Percentiles rank a stretch among this genome's conserved stretches.
phyloP scores from a whole-genome alignment of 2,888 invertebrate species.

The Clanis bilineata region DNA sequence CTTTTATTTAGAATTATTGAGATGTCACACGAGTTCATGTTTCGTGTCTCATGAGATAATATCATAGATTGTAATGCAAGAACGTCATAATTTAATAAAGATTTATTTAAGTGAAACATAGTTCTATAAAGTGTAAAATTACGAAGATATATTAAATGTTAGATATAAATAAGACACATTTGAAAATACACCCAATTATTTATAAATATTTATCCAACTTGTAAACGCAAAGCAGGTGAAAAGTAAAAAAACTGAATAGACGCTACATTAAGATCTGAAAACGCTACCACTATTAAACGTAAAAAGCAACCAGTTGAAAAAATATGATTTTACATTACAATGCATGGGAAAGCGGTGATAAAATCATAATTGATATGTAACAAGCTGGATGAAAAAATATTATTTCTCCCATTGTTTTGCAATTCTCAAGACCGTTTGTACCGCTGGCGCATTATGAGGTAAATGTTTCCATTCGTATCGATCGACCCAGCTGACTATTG shows the following conservation, averaged over 20 bases:
- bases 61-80: neutral
- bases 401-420: constrained; percentile 24
- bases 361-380: constrained; percentile 37
- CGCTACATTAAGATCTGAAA: neutral
- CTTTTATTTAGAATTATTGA: constrained; percentile 1
- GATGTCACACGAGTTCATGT: constrained; percentile 18
- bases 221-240: neutral
- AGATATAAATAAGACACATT: too few species aligned
- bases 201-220: too few species aligned
- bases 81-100: neutral
- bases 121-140: neutral
- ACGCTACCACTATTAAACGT: neutral
- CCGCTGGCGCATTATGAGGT: neutral
- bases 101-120: neutral
- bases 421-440: neutral
- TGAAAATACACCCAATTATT: too few species aligned
- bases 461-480: constrained; percentile 1
- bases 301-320: neutral
- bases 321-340: constrained; percentile 34
- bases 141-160: too few species aligned
- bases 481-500: constrained; percentile 5
- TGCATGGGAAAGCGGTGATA: constrained; percentile 39
- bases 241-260: neutral
- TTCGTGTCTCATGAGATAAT: neutral
- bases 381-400: constrained; percentile 12